These are phyloP conservation scores for Garrulus glandarius DNA, from an alignment of 2,797 vertebrate species.

Conservation along the genomic window DNA sequence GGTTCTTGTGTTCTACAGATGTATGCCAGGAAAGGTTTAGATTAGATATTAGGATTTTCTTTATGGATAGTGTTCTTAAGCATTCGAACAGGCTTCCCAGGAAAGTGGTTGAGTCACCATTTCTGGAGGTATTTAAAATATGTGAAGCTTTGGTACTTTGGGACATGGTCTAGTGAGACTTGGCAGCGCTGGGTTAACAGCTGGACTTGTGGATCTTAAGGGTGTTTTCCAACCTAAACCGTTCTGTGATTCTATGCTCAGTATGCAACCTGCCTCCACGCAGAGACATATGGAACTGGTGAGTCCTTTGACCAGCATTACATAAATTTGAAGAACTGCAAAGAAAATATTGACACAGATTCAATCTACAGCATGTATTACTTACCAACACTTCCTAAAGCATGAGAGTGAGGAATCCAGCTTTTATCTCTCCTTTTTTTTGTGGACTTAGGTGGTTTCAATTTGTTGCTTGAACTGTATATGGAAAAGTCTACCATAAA, in stretches of 20 bases:
- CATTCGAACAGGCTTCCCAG: neutral
- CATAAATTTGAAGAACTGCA: neutral
- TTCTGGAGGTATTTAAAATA: neutral
- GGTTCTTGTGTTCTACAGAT: neutral
- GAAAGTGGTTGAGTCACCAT: neutral
- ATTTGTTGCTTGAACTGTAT: neutral
- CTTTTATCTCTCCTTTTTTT: neutral
- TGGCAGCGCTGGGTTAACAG: neutral
- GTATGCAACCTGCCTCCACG: neutral
- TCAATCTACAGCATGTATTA: neutral
- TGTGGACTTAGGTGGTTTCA: neutral
- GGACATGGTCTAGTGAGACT: neutral
- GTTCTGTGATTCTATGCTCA: neutral
- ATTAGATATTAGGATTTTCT: neutral
- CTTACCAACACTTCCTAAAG: neutral
- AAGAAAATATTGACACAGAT: neutral
- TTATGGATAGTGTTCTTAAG: neutral
- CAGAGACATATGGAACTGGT: neutral
- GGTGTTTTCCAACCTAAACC: neutral
- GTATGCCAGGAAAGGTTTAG: neutral
- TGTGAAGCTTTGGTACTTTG: neutral
- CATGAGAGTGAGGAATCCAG: neutral
- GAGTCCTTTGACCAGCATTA: neutral
- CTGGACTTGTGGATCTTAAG: neutral
- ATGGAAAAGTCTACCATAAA: neutral